Conservation (phyloP, 2,797 vertebrate species). For the Apogon hyalosoma region DNA sequence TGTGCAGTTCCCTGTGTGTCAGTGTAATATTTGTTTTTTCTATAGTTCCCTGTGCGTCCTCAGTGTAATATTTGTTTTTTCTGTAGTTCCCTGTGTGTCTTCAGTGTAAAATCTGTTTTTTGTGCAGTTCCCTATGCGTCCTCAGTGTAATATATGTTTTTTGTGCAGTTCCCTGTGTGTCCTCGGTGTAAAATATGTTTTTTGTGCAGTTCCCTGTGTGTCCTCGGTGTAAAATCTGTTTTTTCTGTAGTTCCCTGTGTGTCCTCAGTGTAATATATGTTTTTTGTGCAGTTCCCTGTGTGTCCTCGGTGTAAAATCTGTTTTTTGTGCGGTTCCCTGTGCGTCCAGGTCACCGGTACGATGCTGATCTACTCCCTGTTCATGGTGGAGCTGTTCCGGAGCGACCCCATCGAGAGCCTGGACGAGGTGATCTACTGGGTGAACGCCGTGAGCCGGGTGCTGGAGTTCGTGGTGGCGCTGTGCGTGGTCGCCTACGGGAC, state of each 20-base stretch:
- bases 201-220: neutral
- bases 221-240: neutral
- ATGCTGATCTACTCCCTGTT: constrained; percentile 90
- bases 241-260: neutral
- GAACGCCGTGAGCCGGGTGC: constrained; percentile 86
- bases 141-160: no score
- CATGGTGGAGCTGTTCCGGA: constrained; percentile 87
- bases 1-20: no score
- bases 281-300: neutral
- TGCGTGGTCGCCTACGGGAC: constrained; percentile 90
- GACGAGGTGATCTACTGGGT: constrained; percentile 91
- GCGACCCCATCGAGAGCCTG: constrained; percentile 84
- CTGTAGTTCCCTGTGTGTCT: no score
- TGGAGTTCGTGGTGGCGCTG: constrained; percentile 91
- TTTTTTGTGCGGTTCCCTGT: neutral
- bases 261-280: neutral
- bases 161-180: no score
- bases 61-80: no score
- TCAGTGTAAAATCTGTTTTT: no score
- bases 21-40: no score
- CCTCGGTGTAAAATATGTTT: no score
- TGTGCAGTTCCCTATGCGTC: no score
- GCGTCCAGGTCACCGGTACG: constrained; percentile 85
- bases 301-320: neutral
- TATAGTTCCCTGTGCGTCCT: no score